Evolutionary conservation across 2,797 vertebrate species (phyloP), one percentile per base, ranked within the genome.

Genomic region (Chaunax sp.): DNA sequence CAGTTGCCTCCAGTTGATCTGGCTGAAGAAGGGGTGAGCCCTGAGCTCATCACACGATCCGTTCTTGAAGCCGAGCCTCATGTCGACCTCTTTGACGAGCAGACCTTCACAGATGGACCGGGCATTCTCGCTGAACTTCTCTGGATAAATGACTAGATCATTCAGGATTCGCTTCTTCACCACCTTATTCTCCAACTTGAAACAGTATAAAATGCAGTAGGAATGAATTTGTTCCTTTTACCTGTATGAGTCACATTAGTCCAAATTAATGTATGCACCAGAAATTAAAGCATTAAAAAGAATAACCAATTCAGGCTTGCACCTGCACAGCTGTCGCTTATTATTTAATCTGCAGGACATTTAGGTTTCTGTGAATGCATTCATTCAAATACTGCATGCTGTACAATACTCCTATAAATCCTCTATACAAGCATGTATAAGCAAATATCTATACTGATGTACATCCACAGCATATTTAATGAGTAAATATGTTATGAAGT

Each of bases 1-100:
- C 0, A 97, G 94, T 61, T 95, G 95, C 56, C 95, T 94, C 96
- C 96, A 97, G 88, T 94, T 95, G 55, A 97, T 83, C 12, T 77
- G 50, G 0, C 59, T 84, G 78, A 97, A 97, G 82, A 96, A 94
- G 0, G 90, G 62, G 2, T 93, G 92, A 0, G 25, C 55, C 28
- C 95, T 90, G 23, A 98, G 78, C 44, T 92, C 87, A 0, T 95
- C 90, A 15, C 96, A 96, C 0, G 75, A 82, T 0, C 89, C 90
- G 0, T 92, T 86, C 66, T 63, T 91, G 83, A 96, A 97, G 20
- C 96, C 95, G 30, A 96, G 56, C 33, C 96, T 92, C 64, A 85
- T 84, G 52, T 89, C 87, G 0, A 93, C 92, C 19, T 96, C 94
- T 80, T 95, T 96, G 56, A 84, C 82, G 78, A 98, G 84, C 79